These are phyloP conservation scores for Lemur catta DNA, from an alignment of 2,797 vertebrate species.

Conservation along the genomic window DNA sequence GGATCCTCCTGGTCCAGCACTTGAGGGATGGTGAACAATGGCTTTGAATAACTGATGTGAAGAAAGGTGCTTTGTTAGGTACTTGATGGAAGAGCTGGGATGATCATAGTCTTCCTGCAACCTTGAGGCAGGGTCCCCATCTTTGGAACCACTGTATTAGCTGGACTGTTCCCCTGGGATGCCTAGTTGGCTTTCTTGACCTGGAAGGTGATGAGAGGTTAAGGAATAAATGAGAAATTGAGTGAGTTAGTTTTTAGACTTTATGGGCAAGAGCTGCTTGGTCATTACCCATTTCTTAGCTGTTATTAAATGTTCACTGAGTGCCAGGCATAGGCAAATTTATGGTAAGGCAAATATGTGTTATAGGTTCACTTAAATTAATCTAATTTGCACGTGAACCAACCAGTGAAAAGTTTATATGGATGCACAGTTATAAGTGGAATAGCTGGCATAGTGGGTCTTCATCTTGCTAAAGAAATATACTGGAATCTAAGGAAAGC, in stretches of 20 bases:
- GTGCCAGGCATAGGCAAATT: background rate
- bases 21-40: background rate
- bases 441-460: background rate
- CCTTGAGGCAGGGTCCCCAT: background rate
- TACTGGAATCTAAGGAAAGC: background rate
- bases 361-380: background rate
- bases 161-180: background rate
- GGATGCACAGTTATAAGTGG: background rate
- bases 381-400: background rate
- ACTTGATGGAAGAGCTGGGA: background rate
- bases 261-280: background rate
- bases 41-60: background rate
- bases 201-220: constrained; percentile 39
- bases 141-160: background rate
- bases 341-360: background rate
- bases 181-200: constrained; percentile 41
- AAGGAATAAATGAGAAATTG: constrained; percentile 44
- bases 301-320: background rate
- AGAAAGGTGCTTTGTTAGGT: background rate
- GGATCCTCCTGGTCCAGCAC: background rate
- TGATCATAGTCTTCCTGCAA: background rate
- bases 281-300: background rate
- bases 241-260: constrained; percentile 39
- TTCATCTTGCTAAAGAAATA: background rate
- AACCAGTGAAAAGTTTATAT: background rate